A percentile compares a stretch with the other conserved stretches of the same genome.
Conservation (phyloP, 2,888 invertebrate species). For the Oscheius sp. region DNA sequence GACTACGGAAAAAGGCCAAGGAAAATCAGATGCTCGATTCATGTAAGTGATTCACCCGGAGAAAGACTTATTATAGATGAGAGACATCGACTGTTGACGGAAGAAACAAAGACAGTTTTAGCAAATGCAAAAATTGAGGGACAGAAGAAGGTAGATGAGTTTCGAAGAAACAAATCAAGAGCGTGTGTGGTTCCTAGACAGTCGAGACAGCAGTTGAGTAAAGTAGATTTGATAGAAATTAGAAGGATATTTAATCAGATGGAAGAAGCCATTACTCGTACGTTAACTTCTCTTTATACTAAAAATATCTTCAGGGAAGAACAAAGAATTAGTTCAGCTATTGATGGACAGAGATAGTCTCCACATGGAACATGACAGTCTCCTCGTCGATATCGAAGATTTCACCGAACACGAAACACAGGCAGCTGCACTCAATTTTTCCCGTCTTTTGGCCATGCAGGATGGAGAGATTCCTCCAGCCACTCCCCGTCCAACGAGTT, state of each 20-base stretch:
- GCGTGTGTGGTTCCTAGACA: conserved; percentile 49
- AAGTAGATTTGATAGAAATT: conserved; percentile 37
- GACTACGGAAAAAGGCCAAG: conserved; percentile 21
- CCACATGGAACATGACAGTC: conserved; percentile 97
- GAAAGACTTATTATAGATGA: conserved; percentile 78
- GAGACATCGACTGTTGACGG: conserved; percentile 83
- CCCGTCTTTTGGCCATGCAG: conserved; percentile 23
- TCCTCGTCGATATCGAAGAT: conserved; percentile 96
- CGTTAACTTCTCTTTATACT: background rate
- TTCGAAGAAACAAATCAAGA: conserved; percentile 55
- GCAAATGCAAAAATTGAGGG: conserved; percentile 91
- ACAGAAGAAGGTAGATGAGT: conserved; percentile 82
- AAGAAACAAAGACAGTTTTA: conserved; percentile 86
- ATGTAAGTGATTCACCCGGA: conserved; percentile 13
- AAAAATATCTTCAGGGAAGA: conserved; percentile 76
- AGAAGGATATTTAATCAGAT: conserved; percentile 32
- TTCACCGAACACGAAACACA: conserved; percentile 76
- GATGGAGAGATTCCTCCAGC: conserved; percentile 26
- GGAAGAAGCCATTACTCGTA: conserved; percentile 45
- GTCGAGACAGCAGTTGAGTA: conserved; percentile 47
- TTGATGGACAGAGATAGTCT: conserved; percentile 91
- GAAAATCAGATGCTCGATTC: conserved; percentile 21
- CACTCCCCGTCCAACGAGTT: background rate
- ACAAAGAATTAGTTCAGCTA: conserved; percentile 87
- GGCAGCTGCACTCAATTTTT: conserved; percentile 25